A percentile compares a stretch with the other conserved stretches of the same genome.
Evolutionary conservation across 2,113 vertebrate genomes (phyloP).

Genomic region (Dromaius novaehollandiae): DNA sequence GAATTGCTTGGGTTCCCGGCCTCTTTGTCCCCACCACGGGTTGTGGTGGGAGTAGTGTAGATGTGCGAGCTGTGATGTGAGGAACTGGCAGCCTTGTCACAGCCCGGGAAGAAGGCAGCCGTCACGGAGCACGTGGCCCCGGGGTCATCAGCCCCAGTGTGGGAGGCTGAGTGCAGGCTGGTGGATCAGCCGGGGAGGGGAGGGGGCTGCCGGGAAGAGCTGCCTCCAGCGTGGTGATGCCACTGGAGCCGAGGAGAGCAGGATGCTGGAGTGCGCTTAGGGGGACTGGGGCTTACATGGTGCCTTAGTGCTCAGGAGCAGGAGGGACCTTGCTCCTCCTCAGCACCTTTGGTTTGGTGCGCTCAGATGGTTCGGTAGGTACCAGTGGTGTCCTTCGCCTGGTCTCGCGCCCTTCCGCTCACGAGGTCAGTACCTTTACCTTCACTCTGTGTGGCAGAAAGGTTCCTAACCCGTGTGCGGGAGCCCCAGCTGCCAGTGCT

Average conservation of each 20-base stretch:
- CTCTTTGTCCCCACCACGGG: background rate
- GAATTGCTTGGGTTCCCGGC: background rate
- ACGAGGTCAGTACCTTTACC: fast-evolving
- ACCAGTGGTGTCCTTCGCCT: background rate
- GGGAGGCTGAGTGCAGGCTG: background rate
- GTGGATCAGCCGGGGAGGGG: background rate
- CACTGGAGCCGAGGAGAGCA: background rate
- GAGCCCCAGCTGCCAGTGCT: background rate
- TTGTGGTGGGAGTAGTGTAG: background rate
- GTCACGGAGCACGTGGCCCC: background rate
- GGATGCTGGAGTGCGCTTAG: background rate
- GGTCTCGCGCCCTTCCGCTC: background rate
- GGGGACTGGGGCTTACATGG: background rate
- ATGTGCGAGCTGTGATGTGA: background rate
- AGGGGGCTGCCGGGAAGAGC: background rate
- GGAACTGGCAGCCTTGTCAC: background rate
- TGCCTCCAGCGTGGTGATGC: background rate
- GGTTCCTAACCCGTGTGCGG: background rate
- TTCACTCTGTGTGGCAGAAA: background rate
- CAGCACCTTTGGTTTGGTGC: background rate
- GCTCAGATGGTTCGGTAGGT: background rate
- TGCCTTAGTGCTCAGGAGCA: background rate
- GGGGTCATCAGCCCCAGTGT: background rate
- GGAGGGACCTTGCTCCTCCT: background rate
- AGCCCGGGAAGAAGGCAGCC: background rate